Conservation (phyloP, 1,140 invertebrate genomes). For the Hylyphantes graminicola region DNA sequence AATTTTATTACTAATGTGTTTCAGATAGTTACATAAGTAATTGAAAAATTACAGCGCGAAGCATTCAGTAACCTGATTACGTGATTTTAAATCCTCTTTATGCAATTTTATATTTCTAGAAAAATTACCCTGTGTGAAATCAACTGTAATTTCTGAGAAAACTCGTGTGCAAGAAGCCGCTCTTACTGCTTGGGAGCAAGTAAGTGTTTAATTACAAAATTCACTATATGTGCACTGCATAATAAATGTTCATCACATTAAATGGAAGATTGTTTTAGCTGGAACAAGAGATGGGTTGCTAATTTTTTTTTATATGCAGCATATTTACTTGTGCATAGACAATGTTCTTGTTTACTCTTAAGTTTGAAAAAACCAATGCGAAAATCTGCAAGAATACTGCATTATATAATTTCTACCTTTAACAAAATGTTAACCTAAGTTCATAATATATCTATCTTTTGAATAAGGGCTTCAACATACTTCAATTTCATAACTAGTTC, state of each 20-base stretch:
- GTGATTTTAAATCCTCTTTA: neutral
- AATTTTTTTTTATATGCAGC: too few species aligned
- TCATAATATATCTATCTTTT: too few species aligned
- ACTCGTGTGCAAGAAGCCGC: conserved; percentile 42
- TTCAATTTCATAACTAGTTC: too few species aligned
- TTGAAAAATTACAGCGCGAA: neutral
- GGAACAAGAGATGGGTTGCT: too few species aligned
- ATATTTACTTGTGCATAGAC: too few species aligned
- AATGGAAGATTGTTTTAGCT: too few species aligned
- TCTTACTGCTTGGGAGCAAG: conserved; percentile 51
- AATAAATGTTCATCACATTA: neutral
- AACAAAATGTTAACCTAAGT: too few species aligned
- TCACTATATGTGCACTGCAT: conserved; percentile 3
- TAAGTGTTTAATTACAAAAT: conserved; percentile 18
- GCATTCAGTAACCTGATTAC: neutral
- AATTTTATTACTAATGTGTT: neutral
- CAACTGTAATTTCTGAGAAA: conserved; percentile 50
- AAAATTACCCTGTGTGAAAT: conserved; percentile 52
- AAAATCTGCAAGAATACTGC: too few species aligned
- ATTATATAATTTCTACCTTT: too few species aligned
- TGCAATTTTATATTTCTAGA: conserved; percentile 22
- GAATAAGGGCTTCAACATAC: too few species aligned
- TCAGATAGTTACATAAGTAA: neutral
- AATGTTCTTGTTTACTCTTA: too few species aligned
- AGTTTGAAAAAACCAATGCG: too few species aligned